These are phyloP conservation scores for Hydra vulgaris DNA, from an alignment of 30 jellyfish, hydroid and myxozoan genomes.

Conservation along the genomic window DNA sequence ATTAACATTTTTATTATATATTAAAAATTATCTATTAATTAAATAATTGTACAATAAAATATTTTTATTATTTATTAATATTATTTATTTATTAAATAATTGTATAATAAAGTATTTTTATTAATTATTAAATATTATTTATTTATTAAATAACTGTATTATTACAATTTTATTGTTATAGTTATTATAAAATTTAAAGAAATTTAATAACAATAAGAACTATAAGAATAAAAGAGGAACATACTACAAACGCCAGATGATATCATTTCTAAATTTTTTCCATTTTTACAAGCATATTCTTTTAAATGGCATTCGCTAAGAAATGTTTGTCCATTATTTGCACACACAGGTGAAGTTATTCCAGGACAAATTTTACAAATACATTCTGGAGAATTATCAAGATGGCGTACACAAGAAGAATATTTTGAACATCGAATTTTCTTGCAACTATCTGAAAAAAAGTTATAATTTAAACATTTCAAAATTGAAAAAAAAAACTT, in stretches of 20 bases:
- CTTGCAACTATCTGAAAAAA: constrained; percentile 61
- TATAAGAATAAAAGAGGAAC: constrained; percentile 11
- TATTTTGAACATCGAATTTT: constrained; percentile 23
- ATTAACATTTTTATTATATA: no score
- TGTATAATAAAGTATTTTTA: no score
- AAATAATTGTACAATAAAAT: no score
- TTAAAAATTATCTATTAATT: no score
- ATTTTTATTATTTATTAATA: no score
- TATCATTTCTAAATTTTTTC: constrained; percentile 7
- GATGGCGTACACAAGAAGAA: constrained; percentile 42
- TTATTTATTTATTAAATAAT: no score
- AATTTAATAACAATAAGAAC: neutral
- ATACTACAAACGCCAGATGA: constrained; percentile 47
- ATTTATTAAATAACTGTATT: no score
- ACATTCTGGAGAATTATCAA: constrained; percentile 56
- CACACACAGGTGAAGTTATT: constrained; percentile 46
- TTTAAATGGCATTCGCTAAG: constrained; percentile 41
- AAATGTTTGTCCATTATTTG: constrained; percentile 50
- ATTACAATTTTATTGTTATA: no score
- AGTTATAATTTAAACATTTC: neutral
- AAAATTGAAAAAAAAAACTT: neutral
- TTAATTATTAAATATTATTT: no score
- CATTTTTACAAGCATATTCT: constrained; percentile 27
- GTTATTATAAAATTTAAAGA: neutral
- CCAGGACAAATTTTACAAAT: constrained; percentile 56